Evolutionary conservation across 2,113 vertebrate genomes (phyloP).

Genomic region (Eurystomus gularis): DNA sequence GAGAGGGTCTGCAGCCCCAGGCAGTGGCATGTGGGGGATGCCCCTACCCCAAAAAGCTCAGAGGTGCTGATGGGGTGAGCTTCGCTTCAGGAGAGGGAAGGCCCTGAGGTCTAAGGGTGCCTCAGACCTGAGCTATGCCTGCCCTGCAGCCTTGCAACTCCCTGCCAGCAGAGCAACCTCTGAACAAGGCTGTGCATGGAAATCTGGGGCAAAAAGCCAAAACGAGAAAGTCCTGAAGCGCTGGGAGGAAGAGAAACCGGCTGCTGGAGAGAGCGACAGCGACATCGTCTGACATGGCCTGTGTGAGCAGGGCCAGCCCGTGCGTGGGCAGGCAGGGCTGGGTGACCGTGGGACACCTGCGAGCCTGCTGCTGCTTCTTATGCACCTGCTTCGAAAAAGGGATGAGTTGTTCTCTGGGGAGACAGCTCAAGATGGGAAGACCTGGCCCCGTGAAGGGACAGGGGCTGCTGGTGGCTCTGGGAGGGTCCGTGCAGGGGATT

Average conservation of each 20-base stretch:
- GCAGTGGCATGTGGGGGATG: rapidly evolving
- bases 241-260: not conserved
- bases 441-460: not conserved
- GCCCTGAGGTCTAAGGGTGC: not conserved
- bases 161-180: rapidly evolving
- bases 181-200: rapidly evolving
- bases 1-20: not conserved
- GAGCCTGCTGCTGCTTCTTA: rapidly evolving
- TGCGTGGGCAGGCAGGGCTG: not conserved
- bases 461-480: not conserved
- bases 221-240: rapidly evolving
- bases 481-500: not conserved
- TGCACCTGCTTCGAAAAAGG: not conserved
- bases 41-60: not conserved
- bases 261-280: not conserved
- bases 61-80: not conserved
- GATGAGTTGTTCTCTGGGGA: not conserved
- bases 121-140: not conserved
- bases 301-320: not conserved
- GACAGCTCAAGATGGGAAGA: not conserved
- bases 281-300: not conserved
- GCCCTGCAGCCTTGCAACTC: not conserved
- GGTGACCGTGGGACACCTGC: rapidly evolving
- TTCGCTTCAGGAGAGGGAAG: not conserved
- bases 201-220: not conserved